phyloP scores from a whole-genome alignment of 1,140 invertebrate species.

The Musca domestica region DNA sequence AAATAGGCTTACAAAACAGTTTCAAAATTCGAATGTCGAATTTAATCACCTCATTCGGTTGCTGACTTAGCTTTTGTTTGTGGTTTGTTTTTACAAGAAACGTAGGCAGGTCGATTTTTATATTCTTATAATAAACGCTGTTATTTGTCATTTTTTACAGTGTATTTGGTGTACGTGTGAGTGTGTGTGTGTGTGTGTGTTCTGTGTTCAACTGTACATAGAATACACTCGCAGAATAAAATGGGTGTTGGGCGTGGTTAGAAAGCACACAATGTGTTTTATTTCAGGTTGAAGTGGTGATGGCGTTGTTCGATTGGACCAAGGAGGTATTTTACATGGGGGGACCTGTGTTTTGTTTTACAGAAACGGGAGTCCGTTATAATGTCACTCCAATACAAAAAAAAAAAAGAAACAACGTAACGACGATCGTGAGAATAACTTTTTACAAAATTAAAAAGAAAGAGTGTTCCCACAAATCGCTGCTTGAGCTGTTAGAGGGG shows the following conservation, averaged over 20 bases:
- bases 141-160: conserved; percentile 8
- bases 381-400: too few relatives aligned
- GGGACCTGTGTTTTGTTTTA: too few relatives aligned
- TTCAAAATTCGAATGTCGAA: not conserved
- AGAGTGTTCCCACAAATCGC: too few relatives aligned
- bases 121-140: conserved; percentile 5
- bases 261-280: conserved; percentile 3
- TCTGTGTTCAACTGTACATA: not conserved
- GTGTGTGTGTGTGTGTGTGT: not conserved
- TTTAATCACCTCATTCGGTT: conserved; percentile 19
- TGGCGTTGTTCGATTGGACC: too few relatives aligned
- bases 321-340: too few relatives aligned
- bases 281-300: too few relatives aligned
- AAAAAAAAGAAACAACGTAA: too few relatives aligned
- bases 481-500: not conserved
- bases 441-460: too few relatives aligned
- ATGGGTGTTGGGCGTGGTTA: not conserved
- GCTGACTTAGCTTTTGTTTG: not conserved
- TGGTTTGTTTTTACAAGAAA: conserved; percentile 6
- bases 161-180: not conserved
- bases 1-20: conserved; percentile 14
- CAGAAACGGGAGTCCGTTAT: too few relatives aligned
- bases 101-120: conserved; percentile 8
- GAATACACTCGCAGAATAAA: conserved; percentile 9
- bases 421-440: too few relatives aligned